phyloP scores from a whole-genome alignment of 2,113 vertebrate species.

The Potamarius usumacintae region DNA sequence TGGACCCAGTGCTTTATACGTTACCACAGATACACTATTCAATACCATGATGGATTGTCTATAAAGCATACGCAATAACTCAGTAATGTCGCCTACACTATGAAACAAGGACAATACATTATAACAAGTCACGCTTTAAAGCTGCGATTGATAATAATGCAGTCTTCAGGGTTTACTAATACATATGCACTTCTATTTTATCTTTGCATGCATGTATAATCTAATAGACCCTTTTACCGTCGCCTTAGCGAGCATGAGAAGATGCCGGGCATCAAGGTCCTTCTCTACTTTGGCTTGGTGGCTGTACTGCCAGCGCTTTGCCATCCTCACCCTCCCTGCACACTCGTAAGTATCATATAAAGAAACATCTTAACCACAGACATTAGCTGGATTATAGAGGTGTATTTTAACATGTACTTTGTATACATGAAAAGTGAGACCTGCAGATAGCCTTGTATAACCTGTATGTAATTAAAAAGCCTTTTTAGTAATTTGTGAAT shows the following conservation, averaged over 20 bases:
- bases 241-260: constrained; percentile 70
- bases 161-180: neutral
- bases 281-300: constrained; percentile 51
- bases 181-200: neutral
- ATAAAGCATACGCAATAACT: neutral
- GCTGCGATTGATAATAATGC: neutral
- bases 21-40: neutral
- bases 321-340: constrained; percentile 62
- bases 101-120: neutral
- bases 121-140: neutral
- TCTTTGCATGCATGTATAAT: neutral
- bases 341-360: constrained; percentile 62
- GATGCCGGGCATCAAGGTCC: constrained; percentile 64
- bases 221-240: constrained; percentile 6
- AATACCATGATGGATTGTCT: neutral
- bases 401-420: neutral
- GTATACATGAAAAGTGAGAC: neutral
- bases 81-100: neutral
- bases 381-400: neutral
- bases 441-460: neutral
- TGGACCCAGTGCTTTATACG: neutral
- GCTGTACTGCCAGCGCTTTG: constrained; percentile 54
- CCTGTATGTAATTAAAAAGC: neutral
- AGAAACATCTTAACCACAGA: neutral
- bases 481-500: neutral